Evolutionary conservation across 2,113 vertebrate genomes (phyloP).

Genomic region (Chrysochloris asiatica): DNA sequence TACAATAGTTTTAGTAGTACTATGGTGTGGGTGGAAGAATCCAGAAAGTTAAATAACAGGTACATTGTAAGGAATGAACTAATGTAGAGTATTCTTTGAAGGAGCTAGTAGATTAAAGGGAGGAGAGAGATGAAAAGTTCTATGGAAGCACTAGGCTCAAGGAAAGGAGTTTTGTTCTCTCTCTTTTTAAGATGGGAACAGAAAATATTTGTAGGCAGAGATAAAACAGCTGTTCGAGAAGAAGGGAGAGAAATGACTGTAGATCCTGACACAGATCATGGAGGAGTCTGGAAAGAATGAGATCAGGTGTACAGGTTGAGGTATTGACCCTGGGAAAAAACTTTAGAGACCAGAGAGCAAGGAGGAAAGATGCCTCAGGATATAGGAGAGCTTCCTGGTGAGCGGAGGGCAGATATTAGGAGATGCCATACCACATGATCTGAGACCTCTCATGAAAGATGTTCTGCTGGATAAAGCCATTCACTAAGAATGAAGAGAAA

Average conservation of each 20-base stretch:
- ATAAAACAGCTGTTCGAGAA: background rate
- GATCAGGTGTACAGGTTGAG: background rate
- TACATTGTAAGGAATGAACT: conserved; percentile 4
- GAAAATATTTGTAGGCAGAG: conserved; percentile 14
- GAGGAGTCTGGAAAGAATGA: conserved; percentile 24
- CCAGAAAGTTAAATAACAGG: background rate
- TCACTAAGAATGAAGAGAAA: background rate
- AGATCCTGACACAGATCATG: background rate
- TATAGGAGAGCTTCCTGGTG: background rate
- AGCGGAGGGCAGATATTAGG: background rate
- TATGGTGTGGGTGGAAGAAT: background rate
- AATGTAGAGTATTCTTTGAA: background rate
- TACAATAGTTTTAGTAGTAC: background rate
- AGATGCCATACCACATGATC: background rate
- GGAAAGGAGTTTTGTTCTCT: background rate
- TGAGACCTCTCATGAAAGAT: background rate
- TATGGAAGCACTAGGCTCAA: background rate
- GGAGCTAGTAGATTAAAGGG: background rate
- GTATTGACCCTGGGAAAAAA: background rate
- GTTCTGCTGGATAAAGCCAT: background rate
- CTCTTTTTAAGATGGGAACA: background rate
- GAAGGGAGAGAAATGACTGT: background rate
- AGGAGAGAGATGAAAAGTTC: background rate
- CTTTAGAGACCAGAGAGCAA: background rate
- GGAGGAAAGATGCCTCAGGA: background rate